These are phyloP conservation scores for Rhingia rostrata DNA, from an alignment of 2,888 invertebrate species.

Conservation along the genomic window DNA sequence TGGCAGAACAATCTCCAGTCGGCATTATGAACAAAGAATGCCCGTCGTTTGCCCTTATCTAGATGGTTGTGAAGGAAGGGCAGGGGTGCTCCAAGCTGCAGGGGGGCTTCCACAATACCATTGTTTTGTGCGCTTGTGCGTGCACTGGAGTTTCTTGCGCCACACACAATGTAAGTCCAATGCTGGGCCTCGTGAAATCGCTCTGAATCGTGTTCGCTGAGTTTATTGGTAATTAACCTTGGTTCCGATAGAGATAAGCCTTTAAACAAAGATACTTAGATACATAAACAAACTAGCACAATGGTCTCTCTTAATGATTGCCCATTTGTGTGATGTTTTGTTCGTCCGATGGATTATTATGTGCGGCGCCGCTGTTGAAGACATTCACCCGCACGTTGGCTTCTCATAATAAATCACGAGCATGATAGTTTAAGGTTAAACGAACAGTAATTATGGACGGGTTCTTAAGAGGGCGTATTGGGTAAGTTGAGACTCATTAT, in stretches of 20 bases:
- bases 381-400: conserved; percentile 40
- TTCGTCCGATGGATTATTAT: conserved; percentile 13
- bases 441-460: conserved; percentile 1
- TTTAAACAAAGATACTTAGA: conserved; percentile 30
- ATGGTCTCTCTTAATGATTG: conserved; percentile 22
- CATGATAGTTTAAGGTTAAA: conserved; percentile 57
- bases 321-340: conserved; percentile 24
- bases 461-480: neutral
- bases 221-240: conserved; percentile 69
- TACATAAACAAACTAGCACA: neutral
- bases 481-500: conserved; percentile 15
- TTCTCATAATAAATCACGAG: conserved; percentile 57
- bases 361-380: neutral
- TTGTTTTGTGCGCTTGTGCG: conserved; percentile 43
- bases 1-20: conserved; percentile 50
- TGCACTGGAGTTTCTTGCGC: conserved; percentile 17
- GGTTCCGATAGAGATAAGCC: conserved; percentile 45
- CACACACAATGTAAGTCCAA: conserved; percentile 14
- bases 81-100: neutral
- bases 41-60: conserved; percentile 54
- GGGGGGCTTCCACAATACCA: conserved; percentile 19
- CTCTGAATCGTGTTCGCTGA: conserved; percentile 44
- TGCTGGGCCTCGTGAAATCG: neutral
- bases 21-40: conserved; percentile 41
- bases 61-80: conserved; percentile 13